These are phyloP conservation scores for Epizoanthus illoricatus DNA, from an alignment of 92 coral and sea anemone genomes.

Conservation along the genomic window DNA sequence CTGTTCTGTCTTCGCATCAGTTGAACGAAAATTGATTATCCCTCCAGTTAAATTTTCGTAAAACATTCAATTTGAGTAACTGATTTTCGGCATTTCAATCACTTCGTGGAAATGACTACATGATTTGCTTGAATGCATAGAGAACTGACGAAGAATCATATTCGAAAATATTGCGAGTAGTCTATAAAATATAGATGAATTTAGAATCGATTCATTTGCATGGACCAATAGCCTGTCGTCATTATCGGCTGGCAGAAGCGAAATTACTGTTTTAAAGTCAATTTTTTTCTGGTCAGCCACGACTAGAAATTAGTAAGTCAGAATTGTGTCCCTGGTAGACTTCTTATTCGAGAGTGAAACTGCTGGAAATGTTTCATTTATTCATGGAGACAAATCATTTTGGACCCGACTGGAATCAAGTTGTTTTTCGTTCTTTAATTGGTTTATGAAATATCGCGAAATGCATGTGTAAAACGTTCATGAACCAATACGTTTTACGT, in stretches of 20 bases:
- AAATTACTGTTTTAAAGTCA: constrained; percentile 23
- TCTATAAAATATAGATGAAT: constrained; percentile 42
- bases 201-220: constrained; percentile 36
- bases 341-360: too few species aligned
- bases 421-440: too few species aligned
- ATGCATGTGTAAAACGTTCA: too few species aligned
- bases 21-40: background rate
- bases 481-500: too few species aligned
- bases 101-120: background rate
- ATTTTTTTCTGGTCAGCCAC: background rate
- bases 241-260: constrained; percentile 26
- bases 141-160: constrained; percentile 1
- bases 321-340: background rate
- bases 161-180: background rate
- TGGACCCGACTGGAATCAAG: too few species aligned
- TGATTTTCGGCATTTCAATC: background rate
- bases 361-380: background rate
- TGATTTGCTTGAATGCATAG: background rate
- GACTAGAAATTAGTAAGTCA: background rate
- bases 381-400: background rate
- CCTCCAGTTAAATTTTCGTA: background rate
- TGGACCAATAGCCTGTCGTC: constrained; percentile 30
- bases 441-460: too few species aligned
- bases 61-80: background rate
- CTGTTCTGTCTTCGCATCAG: background rate